These are phyloP conservation scores for Syngnathus scovelli DNA, from an alignment of 2,113 vertebrate species.

Conservation along the genomic window DNA sequence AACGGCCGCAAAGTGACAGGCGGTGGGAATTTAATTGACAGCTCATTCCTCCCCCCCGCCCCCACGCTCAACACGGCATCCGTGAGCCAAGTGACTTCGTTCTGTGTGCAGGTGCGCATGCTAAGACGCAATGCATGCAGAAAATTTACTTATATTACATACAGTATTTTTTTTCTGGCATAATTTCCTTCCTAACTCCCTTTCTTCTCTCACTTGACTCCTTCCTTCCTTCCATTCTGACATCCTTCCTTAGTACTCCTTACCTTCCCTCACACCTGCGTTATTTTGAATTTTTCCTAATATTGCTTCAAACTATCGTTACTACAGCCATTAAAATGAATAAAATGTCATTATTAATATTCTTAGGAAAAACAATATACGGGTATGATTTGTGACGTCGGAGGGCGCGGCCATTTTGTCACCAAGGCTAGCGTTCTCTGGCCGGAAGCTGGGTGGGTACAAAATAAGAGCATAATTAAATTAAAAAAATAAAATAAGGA, in stretches of 20 bases:
- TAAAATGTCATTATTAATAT: neutral
- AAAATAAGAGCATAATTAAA: conserved; percentile 35
- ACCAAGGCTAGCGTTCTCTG: neutral
- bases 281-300: no score
- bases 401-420: conserved; percentile 64
- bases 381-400: conserved; percentile 35
- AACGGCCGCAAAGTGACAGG: neutral
- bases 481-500: no score
- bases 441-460: conserved; percentile 8
- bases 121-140: neutral
- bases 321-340: no score
- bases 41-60: neutral
- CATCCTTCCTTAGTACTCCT: no score
- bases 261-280: no score
- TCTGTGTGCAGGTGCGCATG: neutral
- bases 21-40: neutral
- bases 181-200: neutral
- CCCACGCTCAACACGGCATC: neutral
- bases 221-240: neutral
- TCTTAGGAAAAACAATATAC: neutral
- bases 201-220: neutral
- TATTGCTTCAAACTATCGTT: no score
- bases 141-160: neutral
- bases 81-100: neutral
- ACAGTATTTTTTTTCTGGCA: neutral